Conservation (phyloP, 2,888 invertebrate genomes). For the Boloria euphrosyne region DNA sequence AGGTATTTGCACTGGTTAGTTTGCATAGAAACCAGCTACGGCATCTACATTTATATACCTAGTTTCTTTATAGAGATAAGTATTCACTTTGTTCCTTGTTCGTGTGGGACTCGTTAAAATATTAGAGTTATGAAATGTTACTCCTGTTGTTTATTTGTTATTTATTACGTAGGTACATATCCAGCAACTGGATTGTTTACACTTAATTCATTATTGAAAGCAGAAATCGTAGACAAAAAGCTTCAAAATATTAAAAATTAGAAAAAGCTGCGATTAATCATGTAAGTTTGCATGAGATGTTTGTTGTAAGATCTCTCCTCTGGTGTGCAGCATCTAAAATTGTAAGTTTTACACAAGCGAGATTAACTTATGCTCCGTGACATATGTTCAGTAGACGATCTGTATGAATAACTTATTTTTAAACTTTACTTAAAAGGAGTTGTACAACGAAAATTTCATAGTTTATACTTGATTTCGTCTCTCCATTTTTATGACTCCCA, state of each 20-base stretch:
- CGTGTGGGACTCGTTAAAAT: no score
- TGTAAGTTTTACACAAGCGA: slow-evolving; percentile 12
- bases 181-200: no score
- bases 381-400: slow-evolving; percentile 16
- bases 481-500: not conserved
- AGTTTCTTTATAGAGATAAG: no score
- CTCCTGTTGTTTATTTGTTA: no score
- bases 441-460: not conserved
- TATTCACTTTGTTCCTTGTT: no score
- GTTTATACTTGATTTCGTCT: not conserved
- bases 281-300: no score
- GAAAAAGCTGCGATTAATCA: no score
- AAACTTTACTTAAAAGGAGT: slow-evolving; percentile 2
- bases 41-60: not conserved
- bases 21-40: slow-evolving; percentile 30
- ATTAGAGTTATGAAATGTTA: no score
- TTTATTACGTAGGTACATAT: no score
- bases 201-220: no score
- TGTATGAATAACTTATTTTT: slow-evolving; percentile 8
- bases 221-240: no score
- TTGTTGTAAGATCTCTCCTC: not conserved
- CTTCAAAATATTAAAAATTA: no score
- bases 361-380: slow-evolving; percentile 13
- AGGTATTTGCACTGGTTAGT: slow-evolving; percentile 25
- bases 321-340: not conserved